Base-by-base conservation (phyloP, 2,888 invertebrate genomes). In the Campoplex capitator region DNA sequence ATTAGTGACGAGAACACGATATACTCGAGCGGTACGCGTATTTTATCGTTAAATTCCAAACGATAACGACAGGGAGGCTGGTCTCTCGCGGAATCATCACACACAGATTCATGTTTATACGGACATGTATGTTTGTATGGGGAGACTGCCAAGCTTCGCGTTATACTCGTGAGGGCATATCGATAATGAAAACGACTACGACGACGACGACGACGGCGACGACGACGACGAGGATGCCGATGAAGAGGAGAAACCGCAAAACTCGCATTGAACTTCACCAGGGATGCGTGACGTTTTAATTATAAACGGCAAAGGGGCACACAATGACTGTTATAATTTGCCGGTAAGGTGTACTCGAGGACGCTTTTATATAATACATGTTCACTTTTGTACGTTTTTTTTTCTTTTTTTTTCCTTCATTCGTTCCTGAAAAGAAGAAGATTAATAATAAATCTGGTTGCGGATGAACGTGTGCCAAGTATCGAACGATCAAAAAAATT, bases 241-340 rank as follows among this genome's bases (percentile, higher is more conserved):
- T 75, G 75, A 74, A 51, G 62, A 68, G 68, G 81, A 82, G 79
- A 83, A 80, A 73, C 82, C 87, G 82, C 85, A 85, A 87, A 85
- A 83, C 71, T 85, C 78, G 78, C 87, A 87, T 87, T 87, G 82
- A 87, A 85, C 82, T 82, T 81, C 70, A 67, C 82, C 85, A 85
- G 75, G 82, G 87, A 87, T 87, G 87, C 87, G 87, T 87, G 87
- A 87, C 87, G 85, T 87, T 87, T 87, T 87, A 87, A 87, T 87
- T 87, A 87, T 87, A 85, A 82, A 87, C 85, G 87, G 82, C 85
- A 85, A 85, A 87, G 79, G 82, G 82, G 84, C 82, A 51, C 87
- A 83, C 87, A 85, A 87, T 82, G 87, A 87, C 77, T 84, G 76
- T 81, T 70, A 82, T 85, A 85, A 85, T 85, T 87, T 85, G 86